Conservation (phyloP, 2,113 vertebrate species). For the Rhabdornis inornatus region DNA sequence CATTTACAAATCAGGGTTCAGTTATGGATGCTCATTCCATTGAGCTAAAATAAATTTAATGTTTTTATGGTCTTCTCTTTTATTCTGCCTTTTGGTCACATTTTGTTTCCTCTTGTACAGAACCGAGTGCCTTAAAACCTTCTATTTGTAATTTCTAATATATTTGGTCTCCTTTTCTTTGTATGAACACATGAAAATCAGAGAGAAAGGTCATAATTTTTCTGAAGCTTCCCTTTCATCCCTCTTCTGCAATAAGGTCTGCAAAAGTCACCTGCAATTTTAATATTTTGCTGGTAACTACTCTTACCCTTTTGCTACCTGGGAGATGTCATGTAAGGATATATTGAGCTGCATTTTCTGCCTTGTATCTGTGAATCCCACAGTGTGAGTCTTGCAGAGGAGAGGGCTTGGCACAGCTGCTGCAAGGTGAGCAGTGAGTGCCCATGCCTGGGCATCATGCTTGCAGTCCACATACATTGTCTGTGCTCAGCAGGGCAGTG, state of each 20-base stretch:
- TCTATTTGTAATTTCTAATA: neutral
- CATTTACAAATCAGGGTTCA: neutral
- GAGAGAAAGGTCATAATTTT: neutral
- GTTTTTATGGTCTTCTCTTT: neutral
- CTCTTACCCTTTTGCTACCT: neutral
- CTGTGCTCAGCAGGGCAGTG: neutral
- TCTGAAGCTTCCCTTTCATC: neutral
- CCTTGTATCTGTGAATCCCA: accelerated
- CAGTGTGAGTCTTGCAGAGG: neutral
- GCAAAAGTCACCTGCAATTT: neutral
- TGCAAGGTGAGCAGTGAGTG: neutral
- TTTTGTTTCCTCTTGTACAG: neutral
- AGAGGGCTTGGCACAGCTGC: neutral
- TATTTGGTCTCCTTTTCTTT: neutral
- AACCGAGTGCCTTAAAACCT: neutral
- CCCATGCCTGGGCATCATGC: accelerated
- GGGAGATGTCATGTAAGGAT: neutral
- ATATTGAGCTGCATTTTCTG: neutral
- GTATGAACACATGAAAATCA: neutral
- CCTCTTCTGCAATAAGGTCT: neutral
- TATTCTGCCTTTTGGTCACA: neutral
- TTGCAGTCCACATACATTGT: neutral
- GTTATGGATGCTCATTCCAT: neutral
- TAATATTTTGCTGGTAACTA: neutral
- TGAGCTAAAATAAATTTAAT: neutral